These are phyloP conservation scores for Siniperca knerii DNA, from an alignment of 2,113 vertebrate genomes.

Conservation along the genomic window DNA sequence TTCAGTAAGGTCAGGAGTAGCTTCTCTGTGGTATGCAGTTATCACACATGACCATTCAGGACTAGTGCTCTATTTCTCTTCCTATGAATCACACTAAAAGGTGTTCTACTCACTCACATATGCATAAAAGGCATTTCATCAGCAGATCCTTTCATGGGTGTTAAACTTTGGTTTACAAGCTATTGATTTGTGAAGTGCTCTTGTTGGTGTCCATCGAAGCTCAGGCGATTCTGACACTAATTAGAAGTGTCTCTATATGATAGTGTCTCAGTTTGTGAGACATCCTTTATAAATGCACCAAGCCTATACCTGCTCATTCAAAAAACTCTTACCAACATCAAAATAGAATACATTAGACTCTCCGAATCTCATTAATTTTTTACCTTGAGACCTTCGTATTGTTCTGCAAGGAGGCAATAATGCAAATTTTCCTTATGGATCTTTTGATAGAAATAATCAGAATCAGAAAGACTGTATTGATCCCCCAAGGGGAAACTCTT, in stretches of 20 bases:
- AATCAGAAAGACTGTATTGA: no score
- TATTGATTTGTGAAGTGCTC: slow-evolving; percentile 23
- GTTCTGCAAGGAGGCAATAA: slow-evolving; percentile 1
- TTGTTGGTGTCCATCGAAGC: slow-evolving; percentile 1
- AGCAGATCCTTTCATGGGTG: slow-evolving; percentile 1
- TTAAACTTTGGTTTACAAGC: background rate
- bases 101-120: background rate
- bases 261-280: slow-evolving; percentile 21
- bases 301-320: slow-evolving; percentile 12
- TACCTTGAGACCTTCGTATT: background rate
- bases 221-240: slow-evolving; percentile 2
- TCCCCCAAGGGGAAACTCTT: no score
- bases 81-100: background rate
- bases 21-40: background rate
- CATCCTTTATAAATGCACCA: slow-evolving; percentile 4
- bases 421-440: background rate
- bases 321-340: background rate
- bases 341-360: slow-evolving; percentile 26
- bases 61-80: background rate
- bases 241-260: slow-evolving; percentile 6
- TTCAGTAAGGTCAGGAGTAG: background rate
- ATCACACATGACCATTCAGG: background rate
- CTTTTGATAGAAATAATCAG: background rate
- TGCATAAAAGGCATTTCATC: background rate
- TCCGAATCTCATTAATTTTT: background rate